phyloP scores from a whole-genome alignment of 2,797 vertebrate species.

The Urophycis tenuis region DNA sequence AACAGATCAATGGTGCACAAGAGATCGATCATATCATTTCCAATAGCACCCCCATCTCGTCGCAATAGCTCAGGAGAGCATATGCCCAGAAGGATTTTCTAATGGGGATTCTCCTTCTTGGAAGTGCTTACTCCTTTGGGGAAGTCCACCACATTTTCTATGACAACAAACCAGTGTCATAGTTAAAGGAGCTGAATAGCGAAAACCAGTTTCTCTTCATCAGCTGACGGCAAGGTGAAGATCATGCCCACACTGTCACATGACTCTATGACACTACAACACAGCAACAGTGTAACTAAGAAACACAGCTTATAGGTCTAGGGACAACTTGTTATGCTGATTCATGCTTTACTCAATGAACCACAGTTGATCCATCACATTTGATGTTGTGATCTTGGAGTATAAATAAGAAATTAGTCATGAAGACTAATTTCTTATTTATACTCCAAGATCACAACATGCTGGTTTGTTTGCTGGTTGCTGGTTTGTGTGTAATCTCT shows the following conservation, averaged over 20 bases:
- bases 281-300: slow-evolving; percentile 2
- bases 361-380: neutral
- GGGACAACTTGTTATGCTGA: slow-evolving; percentile 36
- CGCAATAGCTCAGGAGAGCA: neutral
- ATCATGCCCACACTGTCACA: slow-evolving; percentile 2
- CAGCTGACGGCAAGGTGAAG: slow-evolving; percentile 34
- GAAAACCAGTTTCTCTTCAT: slow-evolving; percentile 45
- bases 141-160: neutral
- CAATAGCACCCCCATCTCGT: neutral
- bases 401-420: neutral
- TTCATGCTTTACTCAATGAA: slow-evolving; percentile 16
- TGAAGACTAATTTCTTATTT: too few species aligned
- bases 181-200: neutral
- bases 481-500: neutral
- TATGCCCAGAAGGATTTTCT: neutral
- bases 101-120: neutral
- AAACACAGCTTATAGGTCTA: neutral
- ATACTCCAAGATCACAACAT: too few species aligned
- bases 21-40: neutral
- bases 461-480: neutral
- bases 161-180: neutral
- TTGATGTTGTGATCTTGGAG: neutral
- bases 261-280: slow-evolving; percentile 28
- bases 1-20: neutral
- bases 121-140: neutral